Evolutionary conservation across 2,888 invertebrate species (phyloP).

Genomic region (Caenorhabditis sp.): DNA sequence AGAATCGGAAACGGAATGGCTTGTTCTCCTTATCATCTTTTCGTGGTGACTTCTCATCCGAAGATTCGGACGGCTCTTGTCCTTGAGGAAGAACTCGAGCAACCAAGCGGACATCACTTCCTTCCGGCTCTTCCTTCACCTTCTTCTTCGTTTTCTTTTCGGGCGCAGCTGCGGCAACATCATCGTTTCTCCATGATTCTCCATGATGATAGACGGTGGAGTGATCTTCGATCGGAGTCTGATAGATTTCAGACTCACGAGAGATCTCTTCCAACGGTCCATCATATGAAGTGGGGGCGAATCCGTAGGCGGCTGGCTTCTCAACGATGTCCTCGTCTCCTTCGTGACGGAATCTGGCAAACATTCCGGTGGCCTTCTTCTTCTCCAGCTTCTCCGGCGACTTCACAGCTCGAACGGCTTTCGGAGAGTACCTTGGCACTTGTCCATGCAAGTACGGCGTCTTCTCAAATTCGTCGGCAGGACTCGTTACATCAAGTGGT

Average conservation of each 20-base stretch:
- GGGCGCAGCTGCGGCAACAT: too few relatives aligned
- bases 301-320: conserved; percentile 49
- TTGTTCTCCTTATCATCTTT: conserved; percentile 10
- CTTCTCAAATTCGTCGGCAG: conserved; percentile 36
- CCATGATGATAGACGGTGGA: conserved; percentile 45
- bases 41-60: not conserved
- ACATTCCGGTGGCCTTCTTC: conserved; percentile 14
- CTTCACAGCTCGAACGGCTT: not conserved
- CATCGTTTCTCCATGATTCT: conserved; percentile 24
- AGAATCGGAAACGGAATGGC: conserved; percentile 27
- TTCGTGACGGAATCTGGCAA: conserved; percentile 61
- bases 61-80: not conserved
- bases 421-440: conserved; percentile 33
- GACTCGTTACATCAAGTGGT: conserved; percentile 21
- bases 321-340: conserved; percentile 62
- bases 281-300: conserved; percentile 45
- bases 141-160: not conserved
- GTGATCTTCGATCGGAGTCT: conserved; percentile 27
- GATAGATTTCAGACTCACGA: conserved; percentile 36
- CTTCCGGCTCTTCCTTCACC: not conserved
- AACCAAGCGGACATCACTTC: conserved; percentile 23
- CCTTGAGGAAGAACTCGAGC: conserved; percentile 34
- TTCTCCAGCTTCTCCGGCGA: not conserved
- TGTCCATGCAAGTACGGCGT: conserved; percentile 25
- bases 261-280: conserved; percentile 50